Evolutionary conservation across 2,113 vertebrate species (phyloP).

Genomic region (Lonchura striata): DNA sequence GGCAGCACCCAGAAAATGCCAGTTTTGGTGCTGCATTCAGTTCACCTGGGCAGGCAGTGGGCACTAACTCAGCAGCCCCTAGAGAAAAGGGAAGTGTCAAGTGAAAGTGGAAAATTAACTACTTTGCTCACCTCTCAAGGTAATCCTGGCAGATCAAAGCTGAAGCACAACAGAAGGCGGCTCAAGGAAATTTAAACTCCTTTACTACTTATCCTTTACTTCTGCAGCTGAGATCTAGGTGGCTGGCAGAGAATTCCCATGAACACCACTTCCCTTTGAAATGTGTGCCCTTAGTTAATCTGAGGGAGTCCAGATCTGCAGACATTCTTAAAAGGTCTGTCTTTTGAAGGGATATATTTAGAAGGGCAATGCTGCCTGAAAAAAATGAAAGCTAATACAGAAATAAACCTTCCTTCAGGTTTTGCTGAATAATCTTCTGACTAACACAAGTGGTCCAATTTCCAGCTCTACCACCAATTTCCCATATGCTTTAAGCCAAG

Average conservation of each 20-base stretch:
- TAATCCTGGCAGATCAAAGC: conserved; percentile 64
- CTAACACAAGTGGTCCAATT: background rate
- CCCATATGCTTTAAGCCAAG: background rate
- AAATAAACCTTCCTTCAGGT: conserved; percentile 16
- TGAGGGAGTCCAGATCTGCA: conserved; percentile 22
- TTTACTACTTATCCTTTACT: conserved; percentile 46
- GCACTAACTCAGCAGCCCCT: background rate
- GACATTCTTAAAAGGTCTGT: conserved; percentile 58
- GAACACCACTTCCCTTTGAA: conserved; percentile 46
- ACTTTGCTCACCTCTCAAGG: conserved; percentile 32
- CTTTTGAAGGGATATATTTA: conserved; percentile 48
- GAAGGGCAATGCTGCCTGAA: background rate
- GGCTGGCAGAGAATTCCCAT: conserved; percentile 15
- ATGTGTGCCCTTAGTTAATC: conserved; percentile 44
- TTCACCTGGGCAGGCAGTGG: background rate
- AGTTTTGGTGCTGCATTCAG: background rate
- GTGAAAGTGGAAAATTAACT: conserved; percentile 35
- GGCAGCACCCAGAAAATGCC: background rate
- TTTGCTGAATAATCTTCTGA: background rate
- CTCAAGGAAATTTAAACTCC: conserved; percentile 52
- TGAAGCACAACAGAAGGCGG: conserved; percentile 48
- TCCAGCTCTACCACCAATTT: background rate
- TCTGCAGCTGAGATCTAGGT: conserved; percentile 2
- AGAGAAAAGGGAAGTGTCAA: background rate
- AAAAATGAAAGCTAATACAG: background rate